These are phyloP conservation scores for Dasysyrphus tricinctus DNA, from an alignment of 2,888 invertebrate species.

Conservation along the genomic window DNA sequence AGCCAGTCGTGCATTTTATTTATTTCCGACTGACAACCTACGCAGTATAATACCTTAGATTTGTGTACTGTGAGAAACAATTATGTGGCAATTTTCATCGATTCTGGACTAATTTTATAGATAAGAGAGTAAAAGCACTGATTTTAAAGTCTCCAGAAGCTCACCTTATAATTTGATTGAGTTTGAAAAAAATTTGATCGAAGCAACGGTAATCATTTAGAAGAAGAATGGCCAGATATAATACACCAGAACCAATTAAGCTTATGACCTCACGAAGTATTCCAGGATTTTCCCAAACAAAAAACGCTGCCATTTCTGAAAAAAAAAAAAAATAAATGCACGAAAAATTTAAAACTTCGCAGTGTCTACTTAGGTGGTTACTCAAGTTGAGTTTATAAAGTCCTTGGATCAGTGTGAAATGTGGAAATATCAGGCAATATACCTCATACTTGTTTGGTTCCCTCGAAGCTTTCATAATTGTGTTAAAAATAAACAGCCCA, in stretches of 20 bases:
- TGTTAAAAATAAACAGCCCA: not conserved
- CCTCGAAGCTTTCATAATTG: not conserved
- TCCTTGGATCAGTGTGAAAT: constrained; percentile 10
- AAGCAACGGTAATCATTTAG: constrained; percentile 29
- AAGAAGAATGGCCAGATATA: not conserved
- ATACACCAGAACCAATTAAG: not conserved
- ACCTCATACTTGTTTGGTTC: not conserved
- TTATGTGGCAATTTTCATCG: too few relatives aligned
- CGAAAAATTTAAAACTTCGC: not conserved
- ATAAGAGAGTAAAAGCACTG: too few relatives aligned
- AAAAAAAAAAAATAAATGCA: not conserved
- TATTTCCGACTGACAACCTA: too few relatives aligned
- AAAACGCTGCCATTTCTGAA: not conserved
- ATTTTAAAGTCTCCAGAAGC: not conserved
- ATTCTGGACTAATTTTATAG: too few relatives aligned
- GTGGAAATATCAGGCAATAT: not conserved
- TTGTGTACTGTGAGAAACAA: too few relatives aligned
- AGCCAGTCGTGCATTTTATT: too few relatives aligned
- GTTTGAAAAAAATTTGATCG: constrained; percentile 8
- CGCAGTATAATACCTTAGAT: too few relatives aligned
- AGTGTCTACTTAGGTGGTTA: not conserved
- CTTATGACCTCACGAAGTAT: constrained; percentile 25
- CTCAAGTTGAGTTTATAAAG: not conserved
- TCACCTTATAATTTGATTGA: constrained; percentile 19
- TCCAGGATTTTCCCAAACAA: constrained; percentile 27